Percentiles rank a stretch among this genome's conserved stretches.
These are phyloP conservation scores for Gambusia yucatana DNA, from an alignment of 2,797 vertebrate species.

Conservation along the genomic window DNA sequence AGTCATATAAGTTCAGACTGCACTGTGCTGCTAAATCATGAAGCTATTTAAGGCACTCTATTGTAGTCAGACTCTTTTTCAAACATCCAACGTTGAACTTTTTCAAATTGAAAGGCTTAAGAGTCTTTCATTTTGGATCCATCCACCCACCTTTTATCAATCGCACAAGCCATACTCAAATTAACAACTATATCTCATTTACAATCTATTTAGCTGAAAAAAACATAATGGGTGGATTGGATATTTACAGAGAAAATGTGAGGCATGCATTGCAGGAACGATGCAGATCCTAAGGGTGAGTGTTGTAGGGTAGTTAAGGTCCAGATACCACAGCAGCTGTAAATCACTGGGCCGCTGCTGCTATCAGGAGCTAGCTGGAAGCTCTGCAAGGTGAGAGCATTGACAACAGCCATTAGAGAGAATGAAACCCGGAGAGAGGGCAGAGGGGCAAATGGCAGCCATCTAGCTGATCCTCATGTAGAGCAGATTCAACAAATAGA, in stretches of 20 bases:
- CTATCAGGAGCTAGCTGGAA: conserved; percentile 56
- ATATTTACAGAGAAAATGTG: background rate
- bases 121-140: background rate
- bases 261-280: conserved; percentile 4
- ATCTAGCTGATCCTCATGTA: conserved; percentile 18
- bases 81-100: background rate
- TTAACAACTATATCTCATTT: background rate
- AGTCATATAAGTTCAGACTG: background rate
- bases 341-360: conserved; percentile 68
- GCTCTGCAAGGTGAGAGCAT: conserved; percentile 67
- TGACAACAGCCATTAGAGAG: conserved; percentile 59
- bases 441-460: conserved; percentile 34
- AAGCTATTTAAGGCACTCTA: background rate
- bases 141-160: background rate
- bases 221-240: background rate
- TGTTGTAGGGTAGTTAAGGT: conserved; percentile 61
- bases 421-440: conserved; percentile 47
- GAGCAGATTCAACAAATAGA: background rate
- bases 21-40: background rate
- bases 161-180: background rate
- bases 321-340: conserved; percentile 68
- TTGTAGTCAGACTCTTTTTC: background rate
- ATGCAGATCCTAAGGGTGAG: conserved; percentile 42
- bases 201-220: background rate
- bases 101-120: background rate